These are phyloP conservation scores for Corythaeola cristata DNA, from an alignment of 2,113 vertebrate species.

Conservation along the genomic window DNA sequence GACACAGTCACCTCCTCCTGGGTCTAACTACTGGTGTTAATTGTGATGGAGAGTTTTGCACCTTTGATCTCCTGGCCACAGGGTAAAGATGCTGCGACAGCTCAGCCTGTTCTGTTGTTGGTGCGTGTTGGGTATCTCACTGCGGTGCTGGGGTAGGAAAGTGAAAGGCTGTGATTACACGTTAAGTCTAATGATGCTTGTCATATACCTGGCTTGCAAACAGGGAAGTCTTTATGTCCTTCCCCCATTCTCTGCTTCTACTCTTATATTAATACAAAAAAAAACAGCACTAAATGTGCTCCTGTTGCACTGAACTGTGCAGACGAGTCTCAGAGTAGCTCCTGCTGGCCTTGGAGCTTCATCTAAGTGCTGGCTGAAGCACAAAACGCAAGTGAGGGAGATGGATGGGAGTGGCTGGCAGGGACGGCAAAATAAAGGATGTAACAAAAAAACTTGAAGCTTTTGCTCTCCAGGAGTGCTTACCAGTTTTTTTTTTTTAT, in stretches of 20 bases:
- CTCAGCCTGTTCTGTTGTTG: not conserved
- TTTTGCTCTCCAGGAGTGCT: not conserved
- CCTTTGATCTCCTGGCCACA: conserved; percentile 20
- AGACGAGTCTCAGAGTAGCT: not conserved
- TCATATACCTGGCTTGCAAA: not conserved
- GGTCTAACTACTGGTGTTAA: not conserved
- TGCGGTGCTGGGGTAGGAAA: not conserved
- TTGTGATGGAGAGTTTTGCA: not conserved
- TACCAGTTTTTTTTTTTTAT: not conserved
- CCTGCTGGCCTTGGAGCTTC: not conserved
- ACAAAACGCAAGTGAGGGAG: not conserved
- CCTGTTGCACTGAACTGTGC: not conserved
- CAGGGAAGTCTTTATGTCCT: not conserved
- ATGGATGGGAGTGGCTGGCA: not conserved
- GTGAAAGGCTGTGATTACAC: not conserved
- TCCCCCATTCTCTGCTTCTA: not conserved
- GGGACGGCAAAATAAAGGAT: not conserved
- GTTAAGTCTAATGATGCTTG: not conserved
- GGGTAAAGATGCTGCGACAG: not conserved
- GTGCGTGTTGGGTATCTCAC: not conserved
- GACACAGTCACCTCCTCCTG: not conserved
- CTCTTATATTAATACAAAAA: not conserved
- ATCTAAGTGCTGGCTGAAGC: not conserved
- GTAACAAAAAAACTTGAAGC: not conserved
- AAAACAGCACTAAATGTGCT: not conserved